Evolutionary conservation across 2,797 vertebrate genomes (phyloP).

Genomic region (Taeniopygia guttata): DNA sequence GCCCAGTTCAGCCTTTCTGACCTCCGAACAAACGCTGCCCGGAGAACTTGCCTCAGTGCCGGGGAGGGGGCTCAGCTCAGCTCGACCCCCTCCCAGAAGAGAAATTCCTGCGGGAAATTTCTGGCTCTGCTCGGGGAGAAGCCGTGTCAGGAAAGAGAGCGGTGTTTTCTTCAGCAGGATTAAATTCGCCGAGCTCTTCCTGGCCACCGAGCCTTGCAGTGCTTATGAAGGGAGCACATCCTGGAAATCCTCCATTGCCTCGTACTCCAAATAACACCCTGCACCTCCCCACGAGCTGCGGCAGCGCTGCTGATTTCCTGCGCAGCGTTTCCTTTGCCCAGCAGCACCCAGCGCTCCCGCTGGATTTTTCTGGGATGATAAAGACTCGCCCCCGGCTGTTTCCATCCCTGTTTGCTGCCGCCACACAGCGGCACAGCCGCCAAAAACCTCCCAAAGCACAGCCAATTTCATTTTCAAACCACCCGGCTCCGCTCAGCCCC

Average conservation of each 20-base stretch:
- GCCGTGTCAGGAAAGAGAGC: not conserved
- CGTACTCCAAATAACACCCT: accelerated
- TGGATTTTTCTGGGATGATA: not conserved
- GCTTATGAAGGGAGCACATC: not conserved
- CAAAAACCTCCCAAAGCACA: not conserved
- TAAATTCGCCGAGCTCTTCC: not conserved
- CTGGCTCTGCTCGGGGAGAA: not conserved
- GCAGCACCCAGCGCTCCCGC: not conserved
- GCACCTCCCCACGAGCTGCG: accelerated
- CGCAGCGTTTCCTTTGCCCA: not conserved
- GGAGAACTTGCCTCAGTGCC: not conserved
- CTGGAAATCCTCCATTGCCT: not conserved
- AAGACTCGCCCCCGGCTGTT: not conserved
- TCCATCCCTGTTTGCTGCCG: not conserved
- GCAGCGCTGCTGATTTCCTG: not conserved
- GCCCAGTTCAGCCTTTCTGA: no score
- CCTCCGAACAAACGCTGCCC: accelerated
- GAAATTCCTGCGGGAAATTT: not conserved
- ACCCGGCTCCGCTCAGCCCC: not conserved
- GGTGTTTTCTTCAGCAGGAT: not conserved
- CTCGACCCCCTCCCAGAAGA: not conserved
- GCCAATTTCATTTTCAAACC: not conserved
- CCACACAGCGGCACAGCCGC: not conserved
- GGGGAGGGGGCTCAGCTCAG: not conserved
- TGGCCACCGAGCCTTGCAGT: not conserved